Conservation (phyloP, 2,888 invertebrate species). For the Eristalis tenax region DNA sequence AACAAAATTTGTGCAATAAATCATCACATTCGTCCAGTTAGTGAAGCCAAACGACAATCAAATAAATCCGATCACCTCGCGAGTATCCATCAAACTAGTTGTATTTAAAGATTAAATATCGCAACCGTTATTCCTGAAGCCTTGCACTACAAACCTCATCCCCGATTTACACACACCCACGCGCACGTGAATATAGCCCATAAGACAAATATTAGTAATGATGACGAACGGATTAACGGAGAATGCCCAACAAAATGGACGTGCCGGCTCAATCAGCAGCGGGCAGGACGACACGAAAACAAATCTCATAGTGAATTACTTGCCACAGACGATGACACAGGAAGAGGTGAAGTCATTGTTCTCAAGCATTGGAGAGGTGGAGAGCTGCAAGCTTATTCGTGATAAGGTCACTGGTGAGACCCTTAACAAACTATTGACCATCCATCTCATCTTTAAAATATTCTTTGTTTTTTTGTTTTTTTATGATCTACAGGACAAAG, state of each 20-base stretch:
- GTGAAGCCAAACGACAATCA: conserved; percentile 62
- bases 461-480: neutral
- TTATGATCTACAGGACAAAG: conserved; percentile 87
- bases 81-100: conserved; percentile 1
- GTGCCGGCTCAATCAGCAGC: conserved; percentile 75
- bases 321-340: conserved; percentile 95
- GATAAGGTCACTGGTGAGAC: conserved; percentile 93
- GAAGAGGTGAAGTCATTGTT: conserved; percentile 95
- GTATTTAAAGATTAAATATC: conserved; percentile 4
- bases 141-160: neutral
- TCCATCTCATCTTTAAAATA: conserved; percentile 1
- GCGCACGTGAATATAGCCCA: neutral
- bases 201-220: conserved; percentile 66
- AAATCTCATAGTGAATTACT: conserved; percentile 95
- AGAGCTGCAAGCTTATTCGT: conserved; percentile 96
- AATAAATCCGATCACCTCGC: conserved; percentile 32
- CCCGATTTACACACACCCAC: neutral
- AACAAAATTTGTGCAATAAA: conserved; percentile 42
- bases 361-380: conserved; percentile 95
- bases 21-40: conserved; percentile 51
- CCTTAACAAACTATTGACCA: neutral
- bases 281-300: conserved; percentile 83
- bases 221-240: conserved; percentile 75
- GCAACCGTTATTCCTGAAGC: neutral
- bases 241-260: conserved; percentile 75